Evolutionary conservation across 2,888 invertebrate species (phyloP), one percentile per base, ranked within the genome.

Genomic region (Volucella inanis): DNA sequence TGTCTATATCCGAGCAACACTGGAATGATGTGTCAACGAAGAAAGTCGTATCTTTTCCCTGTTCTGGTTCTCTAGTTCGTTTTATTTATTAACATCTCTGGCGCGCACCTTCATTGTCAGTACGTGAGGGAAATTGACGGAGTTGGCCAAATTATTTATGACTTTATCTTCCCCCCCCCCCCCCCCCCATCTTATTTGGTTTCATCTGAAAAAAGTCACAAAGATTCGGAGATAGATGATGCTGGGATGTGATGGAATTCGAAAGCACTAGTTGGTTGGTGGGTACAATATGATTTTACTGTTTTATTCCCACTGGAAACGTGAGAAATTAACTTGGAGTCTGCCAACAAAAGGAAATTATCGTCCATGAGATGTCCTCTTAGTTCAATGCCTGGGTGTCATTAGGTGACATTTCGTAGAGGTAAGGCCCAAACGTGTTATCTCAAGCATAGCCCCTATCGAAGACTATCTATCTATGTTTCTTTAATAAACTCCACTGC

Each of bases 1-100:
- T 72, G 65, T 70, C 79, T 76, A 41, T 61, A 61, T 41, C 54
- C 45, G 52, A 55, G 31, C 31, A 31, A 31, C 31, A 14, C 57
- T 43, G 74, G 38, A 55, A 71, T 49, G 68, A 12, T 38, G 43
- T 75, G 76, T 70, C 80, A 76, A 55, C 47, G 47, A 41, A 54
- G 45, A 14, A 65, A 41, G 41, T 65, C 67, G 67, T 68, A 83
- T 72, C 49, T 62, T 61, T 72, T 62, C 65, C 67, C 75, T 14
- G 41, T 67, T 39, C 47, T 47, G 41, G 64, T 71, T n/a, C 47
- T 54, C 41, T 57, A 6, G 6, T 49, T 50, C 50, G 41, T 62
- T 78, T 83, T 83, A 79, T 83, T 83, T 83, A 83, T 83, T 79
- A 83, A 74, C 72, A 54, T 72, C 62, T 83, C 77, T 62, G 3